phyloP scores from a whole-genome alignment of 2,113 vertebrate species.

The Sisor rabdophorus region DNA sequence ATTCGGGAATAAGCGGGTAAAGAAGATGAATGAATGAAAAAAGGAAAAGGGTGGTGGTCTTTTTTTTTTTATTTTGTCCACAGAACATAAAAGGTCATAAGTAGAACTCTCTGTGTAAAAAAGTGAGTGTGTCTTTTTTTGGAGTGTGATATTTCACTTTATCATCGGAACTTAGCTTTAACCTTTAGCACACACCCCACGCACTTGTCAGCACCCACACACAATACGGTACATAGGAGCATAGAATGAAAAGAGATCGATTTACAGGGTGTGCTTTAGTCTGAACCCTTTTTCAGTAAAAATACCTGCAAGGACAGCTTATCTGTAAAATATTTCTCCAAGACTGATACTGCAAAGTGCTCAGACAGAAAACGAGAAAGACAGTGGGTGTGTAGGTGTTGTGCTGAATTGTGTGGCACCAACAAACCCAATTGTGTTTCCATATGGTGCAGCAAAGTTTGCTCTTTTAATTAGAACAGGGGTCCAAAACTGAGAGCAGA shows the following conservation, averaged over 20 bases:
- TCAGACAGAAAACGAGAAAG: not conserved
- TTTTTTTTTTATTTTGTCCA: not conserved
- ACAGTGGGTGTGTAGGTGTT: slow-evolving; percentile 21
- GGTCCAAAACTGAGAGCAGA: not conserved
- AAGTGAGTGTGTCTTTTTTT: not conserved
- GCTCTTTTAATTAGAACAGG: slow-evolving; percentile 24
- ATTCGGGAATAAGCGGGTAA: too few relatives aligned
- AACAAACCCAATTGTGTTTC: not conserved
- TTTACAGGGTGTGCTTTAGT: not conserved
- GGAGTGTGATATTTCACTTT: too few relatives aligned
- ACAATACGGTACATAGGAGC: not conserved
- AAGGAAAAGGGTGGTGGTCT: too few relatives aligned
- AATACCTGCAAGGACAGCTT: not conserved
- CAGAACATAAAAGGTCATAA: not conserved
- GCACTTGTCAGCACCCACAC: not conserved
- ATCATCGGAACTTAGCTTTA: not conserved
- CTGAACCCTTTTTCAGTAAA: not conserved
- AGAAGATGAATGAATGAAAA: too few relatives aligned
- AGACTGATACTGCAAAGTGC: not conserved
- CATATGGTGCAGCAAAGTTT: slow-evolving; percentile 27
- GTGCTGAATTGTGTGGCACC: slow-evolving; percentile 20
- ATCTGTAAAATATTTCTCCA: not conserved
- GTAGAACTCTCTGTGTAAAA: not conserved
- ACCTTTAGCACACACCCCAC: not conserved
- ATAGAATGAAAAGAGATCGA: not conserved